Evolutionary conservation across 2,888 invertebrate genomes (phyloP).

Genomic region (Apotomis betuletana): DNA sequence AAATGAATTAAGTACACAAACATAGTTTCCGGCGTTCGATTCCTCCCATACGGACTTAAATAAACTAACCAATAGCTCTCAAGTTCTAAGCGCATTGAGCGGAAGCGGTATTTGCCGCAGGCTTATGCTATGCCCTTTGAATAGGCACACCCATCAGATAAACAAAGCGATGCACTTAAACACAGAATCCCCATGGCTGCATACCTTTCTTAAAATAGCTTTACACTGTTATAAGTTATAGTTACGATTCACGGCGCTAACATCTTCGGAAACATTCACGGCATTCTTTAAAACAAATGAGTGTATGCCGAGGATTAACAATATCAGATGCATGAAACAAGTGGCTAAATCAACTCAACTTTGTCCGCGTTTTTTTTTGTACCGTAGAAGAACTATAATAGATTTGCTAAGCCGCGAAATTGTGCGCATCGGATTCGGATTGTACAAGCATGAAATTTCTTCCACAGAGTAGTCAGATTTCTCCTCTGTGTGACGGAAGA

Average conservation of each 20-base stretch:
- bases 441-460: too few species aligned
- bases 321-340: conserved; percentile 12
- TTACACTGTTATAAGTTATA: conserved; percentile 45
- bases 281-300: conserved; percentile 27
- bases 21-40: conserved; percentile 22
- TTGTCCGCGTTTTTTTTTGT: too few species aligned
- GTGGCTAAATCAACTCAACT: background rate
- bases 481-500: too few species aligned
- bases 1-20: conserved; percentile 29
- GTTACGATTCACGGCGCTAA: conserved; percentile 46
- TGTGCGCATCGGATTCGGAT: too few species aligned
- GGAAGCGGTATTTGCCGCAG: conserved; percentile 60
- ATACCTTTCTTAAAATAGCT: conserved; percentile 72
- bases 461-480: too few species aligned
- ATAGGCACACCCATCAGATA: conserved; percentile 72
- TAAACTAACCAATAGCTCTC: conserved; percentile 33
- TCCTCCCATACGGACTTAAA: conserved; percentile 30
- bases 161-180: conserved; percentile 73
- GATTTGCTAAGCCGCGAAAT: too few species aligned
- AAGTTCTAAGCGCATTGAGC: conserved; percentile 40
- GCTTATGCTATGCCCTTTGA: conserved; percentile 59
- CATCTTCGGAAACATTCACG: conserved; percentile 46
- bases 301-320: too few species aligned
- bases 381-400: too few species aligned
- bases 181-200: conserved; percentile 61